Evolutionary conservation across 2,888 invertebrate genomes (phyloP).

Genomic region (Gari tellinella): DNA sequence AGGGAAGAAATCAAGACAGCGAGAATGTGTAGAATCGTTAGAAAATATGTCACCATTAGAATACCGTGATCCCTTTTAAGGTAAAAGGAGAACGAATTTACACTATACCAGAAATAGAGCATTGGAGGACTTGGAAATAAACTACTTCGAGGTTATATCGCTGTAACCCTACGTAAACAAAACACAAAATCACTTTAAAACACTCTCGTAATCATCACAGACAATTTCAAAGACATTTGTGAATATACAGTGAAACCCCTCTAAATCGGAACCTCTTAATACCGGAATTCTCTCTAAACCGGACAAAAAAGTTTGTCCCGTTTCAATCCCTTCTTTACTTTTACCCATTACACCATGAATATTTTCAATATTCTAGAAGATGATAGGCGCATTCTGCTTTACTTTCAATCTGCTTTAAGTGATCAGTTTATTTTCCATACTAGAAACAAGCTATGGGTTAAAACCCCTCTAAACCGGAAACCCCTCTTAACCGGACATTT

Average conservation of each 20-base stretch:
- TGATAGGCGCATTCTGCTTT: no score
- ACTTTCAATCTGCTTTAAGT: no score
- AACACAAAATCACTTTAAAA: conserved; percentile 8
- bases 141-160: conserved; percentile 34
- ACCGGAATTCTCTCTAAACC: no score
- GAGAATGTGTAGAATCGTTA: not conserved
- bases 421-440: no score
- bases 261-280: no score
- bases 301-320: no score
- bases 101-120: conserved; percentile 31
- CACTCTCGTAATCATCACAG: conserved; percentile 12
- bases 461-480: no score
- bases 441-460: no score
- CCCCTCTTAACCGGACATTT: no score
- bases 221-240: conserved; percentile 14
- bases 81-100: conserved; percentile 31
- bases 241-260: conserved; percentile 12
- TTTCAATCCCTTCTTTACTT: no score
- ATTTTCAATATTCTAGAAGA: no score
- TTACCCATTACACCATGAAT: no score
- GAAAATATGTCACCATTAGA: conserved; percentile 20
- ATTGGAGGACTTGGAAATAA: conserved; percentile 9
- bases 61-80: conserved; percentile 21
- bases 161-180: conserved; percentile 27
- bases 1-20: conserved; percentile 2